Evolutionary conservation across 2,113 vertebrate species (phyloP), one percentile per base, ranked within the genome.

Genomic region (Malurus elegans): DNA sequence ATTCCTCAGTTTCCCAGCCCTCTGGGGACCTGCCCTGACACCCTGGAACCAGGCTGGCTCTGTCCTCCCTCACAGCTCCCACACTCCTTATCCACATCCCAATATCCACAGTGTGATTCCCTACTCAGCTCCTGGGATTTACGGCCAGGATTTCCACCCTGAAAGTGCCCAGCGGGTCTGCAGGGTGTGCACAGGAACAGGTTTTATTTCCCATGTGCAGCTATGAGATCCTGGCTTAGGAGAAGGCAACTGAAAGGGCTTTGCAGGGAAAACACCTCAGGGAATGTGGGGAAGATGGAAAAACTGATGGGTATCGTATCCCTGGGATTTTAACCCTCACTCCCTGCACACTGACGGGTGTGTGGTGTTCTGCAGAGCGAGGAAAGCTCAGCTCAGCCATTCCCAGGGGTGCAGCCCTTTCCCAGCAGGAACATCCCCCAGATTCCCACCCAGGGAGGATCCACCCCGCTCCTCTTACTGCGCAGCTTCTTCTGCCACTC

Each of bases 401-500:
- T 26, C 19, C 48, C 87, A 47, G 54, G 45, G 7, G 44, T 26
- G 18, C 70, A 74, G 48, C 58, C 50, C 65, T 53, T 64, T 51
- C 62, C 32, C 50, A 61, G 79, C 69, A 34, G 67, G 34, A 54
- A 56, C 7, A 18, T 25, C 31, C 8, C 67, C 61, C 34, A 0
- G 3, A 5, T 21, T 19, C 62, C 42, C 48, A 14, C 32, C 70
- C 1, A 14, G 48, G 45, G 19, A 29, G 85, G 70, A 50, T 21
- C 9, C 16, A 51, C 18, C 45, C 44, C 3, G 90, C 71, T 60
- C 99, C 71, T 60, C 99, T 98, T 98, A 99, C 99, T 99, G 95
- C 99, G 98, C 69, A 99, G 98, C 85, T 99, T 99, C 97, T 99
- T 99, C 98, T 99, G 99, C 99, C 99, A 99, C 95, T 99, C 99